Evolutionary conservation across 1,140 invertebrate species (phyloP).

Genomic region (Andrena cerasifolii): DNA sequence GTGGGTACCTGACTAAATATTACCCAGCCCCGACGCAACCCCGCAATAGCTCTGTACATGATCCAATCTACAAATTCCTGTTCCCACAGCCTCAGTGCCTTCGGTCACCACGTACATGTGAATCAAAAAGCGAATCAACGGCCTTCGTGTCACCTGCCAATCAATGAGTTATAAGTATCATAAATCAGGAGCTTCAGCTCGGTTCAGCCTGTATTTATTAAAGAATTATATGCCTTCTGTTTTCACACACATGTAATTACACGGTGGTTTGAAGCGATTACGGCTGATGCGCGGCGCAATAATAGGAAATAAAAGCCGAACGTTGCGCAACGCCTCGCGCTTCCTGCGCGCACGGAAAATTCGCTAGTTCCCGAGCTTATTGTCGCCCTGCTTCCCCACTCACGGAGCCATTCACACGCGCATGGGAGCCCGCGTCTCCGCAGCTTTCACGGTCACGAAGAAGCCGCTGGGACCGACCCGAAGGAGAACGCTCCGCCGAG

Average conservation of each 20-base stretch:
- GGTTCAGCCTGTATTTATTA: constrained; percentile 14
- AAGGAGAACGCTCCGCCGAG: not conserved
- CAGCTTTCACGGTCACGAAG: not conserved
- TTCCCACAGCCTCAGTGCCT: no score
- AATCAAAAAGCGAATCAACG: no score
- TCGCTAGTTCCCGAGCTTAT: not conserved
- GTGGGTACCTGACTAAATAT: not conserved
- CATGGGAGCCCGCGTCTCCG: no score
- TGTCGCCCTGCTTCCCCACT: constrained; percentile 36
- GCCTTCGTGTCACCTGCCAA: no score
- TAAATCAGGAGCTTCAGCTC: no score
- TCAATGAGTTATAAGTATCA: no score
- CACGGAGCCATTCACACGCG: constrained; percentile 26
- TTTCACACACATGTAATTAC: constrained; percentile 21
- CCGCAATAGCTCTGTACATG: no score
- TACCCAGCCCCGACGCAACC: not conserved
- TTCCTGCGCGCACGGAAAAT: not conserved
- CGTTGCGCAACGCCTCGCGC: constrained; percentile 1
- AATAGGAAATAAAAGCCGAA: constrained; percentile 6
- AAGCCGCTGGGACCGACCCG: not conserved
- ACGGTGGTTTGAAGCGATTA: constrained; percentile 2
- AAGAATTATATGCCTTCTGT: constrained; percentile 23
- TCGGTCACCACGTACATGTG: no score
- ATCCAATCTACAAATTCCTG: no score
- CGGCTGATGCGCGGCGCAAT: not conserved